phyloP scores from a whole-genome alignment of 2,888 invertebrate genomes.

The Drosophila incognita region DNA sequence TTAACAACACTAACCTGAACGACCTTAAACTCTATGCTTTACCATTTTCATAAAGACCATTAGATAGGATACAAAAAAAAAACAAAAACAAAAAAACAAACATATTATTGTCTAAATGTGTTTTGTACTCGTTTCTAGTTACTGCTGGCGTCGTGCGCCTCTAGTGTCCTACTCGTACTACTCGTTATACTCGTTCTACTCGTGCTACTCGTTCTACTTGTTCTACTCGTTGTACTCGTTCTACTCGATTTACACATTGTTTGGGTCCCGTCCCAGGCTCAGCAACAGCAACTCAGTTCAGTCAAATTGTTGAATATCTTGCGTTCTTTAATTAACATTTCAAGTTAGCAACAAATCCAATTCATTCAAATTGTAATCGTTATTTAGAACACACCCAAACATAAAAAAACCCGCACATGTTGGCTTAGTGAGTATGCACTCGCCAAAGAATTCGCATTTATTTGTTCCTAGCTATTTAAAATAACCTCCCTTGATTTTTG shows the following conservation, averaged over 20 bases:
- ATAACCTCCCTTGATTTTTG: slow-evolving; percentile 9
- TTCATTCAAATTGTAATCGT: slow-evolving; percentile 49
- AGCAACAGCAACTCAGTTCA: slow-evolving; percentile 49
- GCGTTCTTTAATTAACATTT: slow-evolving; percentile 48
- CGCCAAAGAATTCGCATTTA: slow-evolving; percentile 41
- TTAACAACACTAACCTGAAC: slow-evolving; percentile 54
- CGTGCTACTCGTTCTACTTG: slow-evolving; percentile 73
- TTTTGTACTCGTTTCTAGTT: slow-evolving; percentile 81
- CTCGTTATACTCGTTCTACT: slow-evolving; percentile 33
- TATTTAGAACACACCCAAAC: slow-evolving; percentile 41
- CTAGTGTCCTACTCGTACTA: slow-evolving; percentile 51
- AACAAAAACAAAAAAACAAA: neutral
- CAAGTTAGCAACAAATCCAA: slow-evolving; percentile 40
- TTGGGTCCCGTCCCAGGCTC: slow-evolving; percentile 49
- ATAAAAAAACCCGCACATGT: slow-evolving; percentile 29
- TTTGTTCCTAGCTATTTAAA: slow-evolving; percentile 29
- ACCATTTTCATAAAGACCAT: slow-evolving; percentile 33
- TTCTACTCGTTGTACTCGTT: slow-evolving; percentile 35
- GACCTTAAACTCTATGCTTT: slow-evolving; percentile 35
- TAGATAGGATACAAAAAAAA: slow-evolving; percentile 3
- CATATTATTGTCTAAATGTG: slow-evolving; percentile 50
- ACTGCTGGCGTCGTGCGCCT: slow-evolving; percentile 82
- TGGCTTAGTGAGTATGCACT: slow-evolving; percentile 72
- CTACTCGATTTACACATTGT: slow-evolving; percentile 61
- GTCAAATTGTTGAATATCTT: slow-evolving; percentile 47